Conservation (phyloP, 2,888 invertebrate genomes). For the Ophion costatus region DNA sequence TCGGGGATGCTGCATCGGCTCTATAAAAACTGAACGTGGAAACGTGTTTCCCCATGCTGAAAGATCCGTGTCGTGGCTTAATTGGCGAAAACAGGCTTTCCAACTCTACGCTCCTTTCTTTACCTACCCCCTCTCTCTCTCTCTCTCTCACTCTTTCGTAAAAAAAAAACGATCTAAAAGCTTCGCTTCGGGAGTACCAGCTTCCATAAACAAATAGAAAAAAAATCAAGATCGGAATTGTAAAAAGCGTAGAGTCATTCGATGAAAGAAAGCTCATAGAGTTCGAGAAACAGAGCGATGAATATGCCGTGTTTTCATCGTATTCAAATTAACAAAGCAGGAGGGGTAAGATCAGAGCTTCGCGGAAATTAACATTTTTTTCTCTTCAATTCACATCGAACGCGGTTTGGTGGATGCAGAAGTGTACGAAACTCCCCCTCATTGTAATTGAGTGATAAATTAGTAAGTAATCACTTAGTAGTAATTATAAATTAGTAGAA, state of each 20-base stretch:
- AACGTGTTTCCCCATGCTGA: conserved; percentile 25
- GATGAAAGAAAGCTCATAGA: conserved; percentile 41
- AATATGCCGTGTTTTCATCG: conserved; percentile 22
- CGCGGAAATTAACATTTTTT: conserved; percentile 20
- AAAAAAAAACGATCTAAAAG: conserved; percentile 16
- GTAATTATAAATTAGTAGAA: no score
- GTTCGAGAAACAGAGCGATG: conserved; percentile 23
- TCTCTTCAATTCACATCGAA: conserved; percentile 18
- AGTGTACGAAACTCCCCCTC: not conserved
- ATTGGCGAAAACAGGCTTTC: conserved; percentile 54
- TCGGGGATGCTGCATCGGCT: conserved; percentile 45
- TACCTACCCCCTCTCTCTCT: not conserved
- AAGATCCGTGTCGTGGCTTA: conserved; percentile 52
- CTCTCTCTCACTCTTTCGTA: conserved; percentile 1
- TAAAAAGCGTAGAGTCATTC: conserved; percentile 27
- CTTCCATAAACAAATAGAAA: conserved; percentile 4
- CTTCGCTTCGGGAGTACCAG: not conserved
- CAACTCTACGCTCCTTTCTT: conserved; percentile 24
- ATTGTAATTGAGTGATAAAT: conserved; percentile 21
- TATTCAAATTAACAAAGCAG: conserved; percentile 35
- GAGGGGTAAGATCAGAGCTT: not conserved
- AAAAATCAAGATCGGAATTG: conserved; percentile 24
- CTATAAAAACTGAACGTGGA: conserved; percentile 35
- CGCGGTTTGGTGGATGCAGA: not conserved
- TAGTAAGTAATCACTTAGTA: no score